Evolutionary conservation across 2,797 vertebrate species (phyloP).

Genomic region (Rhinella marina): DNA sequence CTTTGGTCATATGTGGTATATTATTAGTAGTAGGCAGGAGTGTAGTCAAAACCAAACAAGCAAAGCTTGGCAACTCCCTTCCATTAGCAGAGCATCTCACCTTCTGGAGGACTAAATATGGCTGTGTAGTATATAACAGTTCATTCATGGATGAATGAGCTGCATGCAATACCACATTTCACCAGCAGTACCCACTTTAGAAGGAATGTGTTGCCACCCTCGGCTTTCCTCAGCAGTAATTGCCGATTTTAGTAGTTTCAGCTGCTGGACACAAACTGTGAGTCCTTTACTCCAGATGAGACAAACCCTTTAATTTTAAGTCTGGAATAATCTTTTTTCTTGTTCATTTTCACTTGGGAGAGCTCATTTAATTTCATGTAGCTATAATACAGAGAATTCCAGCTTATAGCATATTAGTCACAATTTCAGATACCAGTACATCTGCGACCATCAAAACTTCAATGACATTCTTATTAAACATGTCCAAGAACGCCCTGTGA

Average conservation of each 20-base stretch:
- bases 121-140: neutral
- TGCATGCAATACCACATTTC: neutral
- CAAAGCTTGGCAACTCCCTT: neutral
- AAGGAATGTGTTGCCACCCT: neutral
- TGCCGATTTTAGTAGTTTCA: neutral
- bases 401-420: neutral
- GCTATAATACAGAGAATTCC: neutral
- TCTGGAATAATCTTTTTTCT: neutral
- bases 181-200: neutral
- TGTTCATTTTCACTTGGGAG: neutral
- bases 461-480: conserved; percentile 26
- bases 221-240: neutral
- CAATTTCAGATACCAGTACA: neutral
- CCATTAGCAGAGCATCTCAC: neutral
- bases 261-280: neutral
- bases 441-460: conserved; percentile 34
- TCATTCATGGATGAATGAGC: neutral
- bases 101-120: neutral
- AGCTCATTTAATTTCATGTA: neutral
- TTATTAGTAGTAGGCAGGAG: neutral
- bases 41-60: neutral
- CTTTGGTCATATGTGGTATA: neutral
- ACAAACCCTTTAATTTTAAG: neutral
- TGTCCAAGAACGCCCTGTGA: conserved; percentile 26
- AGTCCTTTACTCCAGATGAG: neutral